phyloP scores from a whole-genome alignment of 2,888 invertebrate genomes.

The Sarcophaga carnaria region DNA sequence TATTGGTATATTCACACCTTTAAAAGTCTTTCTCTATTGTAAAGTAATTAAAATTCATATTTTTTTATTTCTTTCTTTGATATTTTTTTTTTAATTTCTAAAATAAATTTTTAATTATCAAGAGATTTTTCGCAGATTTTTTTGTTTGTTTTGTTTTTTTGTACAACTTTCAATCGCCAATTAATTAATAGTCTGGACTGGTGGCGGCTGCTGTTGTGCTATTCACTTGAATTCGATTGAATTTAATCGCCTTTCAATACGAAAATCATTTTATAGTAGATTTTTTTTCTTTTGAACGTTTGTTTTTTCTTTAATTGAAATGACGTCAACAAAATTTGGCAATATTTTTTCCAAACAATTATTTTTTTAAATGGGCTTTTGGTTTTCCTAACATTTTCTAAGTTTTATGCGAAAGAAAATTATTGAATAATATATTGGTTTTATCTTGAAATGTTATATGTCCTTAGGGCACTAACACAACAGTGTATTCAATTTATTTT shows the following conservation, averaged over 20 bases:
- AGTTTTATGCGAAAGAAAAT: too few species aligned
- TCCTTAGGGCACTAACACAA: too few species aligned
- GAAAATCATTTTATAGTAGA: background rate
- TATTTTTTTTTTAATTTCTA: background rate
- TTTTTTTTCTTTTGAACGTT: background rate
- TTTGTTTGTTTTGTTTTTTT: background rate
- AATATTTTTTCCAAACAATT: background rate
- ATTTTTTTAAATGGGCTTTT: background rate
- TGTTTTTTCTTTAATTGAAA: background rate
- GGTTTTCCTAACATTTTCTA: too few species aligned
- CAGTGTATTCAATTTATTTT: too few species aligned
- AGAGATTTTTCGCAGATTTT: background rate
- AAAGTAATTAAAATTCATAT: background rate
- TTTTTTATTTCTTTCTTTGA: background rate
- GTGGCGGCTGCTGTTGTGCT: background rate
- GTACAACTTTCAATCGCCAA: background rate
- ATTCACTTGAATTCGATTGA: background rate
- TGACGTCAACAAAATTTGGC: background rate
- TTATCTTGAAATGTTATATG: too few species aligned
- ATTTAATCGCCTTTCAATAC: too few species aligned
- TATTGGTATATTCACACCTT: background rate
- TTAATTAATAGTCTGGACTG: background rate
- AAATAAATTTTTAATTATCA: background rate
- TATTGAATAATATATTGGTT: too few species aligned
- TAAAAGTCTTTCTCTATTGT: background rate